Percentiles rank a stretch among this genome's conserved stretches.
Evolutionary conservation across 2,113 vertebrate genomes (phyloP).

Genomic region (Donacobius atricapilla): DNA sequence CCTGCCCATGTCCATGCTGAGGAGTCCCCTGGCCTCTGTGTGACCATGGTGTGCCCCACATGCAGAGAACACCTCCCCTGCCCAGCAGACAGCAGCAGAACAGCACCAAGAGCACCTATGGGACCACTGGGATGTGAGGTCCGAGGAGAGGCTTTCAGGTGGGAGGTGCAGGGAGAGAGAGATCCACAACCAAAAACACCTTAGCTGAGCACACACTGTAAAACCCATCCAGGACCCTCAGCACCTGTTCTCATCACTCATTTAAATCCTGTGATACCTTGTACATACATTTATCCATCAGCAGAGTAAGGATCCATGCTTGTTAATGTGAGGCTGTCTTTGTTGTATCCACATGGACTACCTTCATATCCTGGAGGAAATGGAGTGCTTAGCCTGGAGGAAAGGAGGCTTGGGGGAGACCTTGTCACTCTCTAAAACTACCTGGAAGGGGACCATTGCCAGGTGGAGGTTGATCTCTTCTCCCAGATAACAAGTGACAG

Average conservation of each 20-base stretch:
- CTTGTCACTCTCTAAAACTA: not conserved
- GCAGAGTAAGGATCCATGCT: not conserved
- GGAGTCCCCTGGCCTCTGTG: not conserved
- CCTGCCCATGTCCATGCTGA: fast-evolving
- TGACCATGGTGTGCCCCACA: not conserved
- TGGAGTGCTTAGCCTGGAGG: not conserved
- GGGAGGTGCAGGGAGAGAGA: not conserved
- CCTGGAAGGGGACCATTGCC: not conserved
- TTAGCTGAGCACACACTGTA: fast-evolving
- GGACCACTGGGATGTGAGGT: not conserved
- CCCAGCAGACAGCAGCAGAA: not conserved
- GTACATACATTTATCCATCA: not conserved
- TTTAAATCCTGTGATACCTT: not conserved
- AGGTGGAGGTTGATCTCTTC: not conserved
- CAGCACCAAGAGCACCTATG: not conserved
- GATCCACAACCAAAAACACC: too few relatives aligned
- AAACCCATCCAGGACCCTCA: not conserved
- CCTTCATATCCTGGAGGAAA: not conserved
- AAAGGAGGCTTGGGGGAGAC: not conserved
- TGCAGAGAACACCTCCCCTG: not conserved
- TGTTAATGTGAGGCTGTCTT: not conserved
- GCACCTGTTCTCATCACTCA: not conserved
- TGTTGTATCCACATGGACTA: not conserved
- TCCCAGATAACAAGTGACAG: not conserved
- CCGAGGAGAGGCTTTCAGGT: not conserved